Percentiles rank a stretch among this genome's conserved stretches.
phyloP scores from a whole-genome alignment of 2,888 invertebrate species.

The Ctena decussata region DNA sequence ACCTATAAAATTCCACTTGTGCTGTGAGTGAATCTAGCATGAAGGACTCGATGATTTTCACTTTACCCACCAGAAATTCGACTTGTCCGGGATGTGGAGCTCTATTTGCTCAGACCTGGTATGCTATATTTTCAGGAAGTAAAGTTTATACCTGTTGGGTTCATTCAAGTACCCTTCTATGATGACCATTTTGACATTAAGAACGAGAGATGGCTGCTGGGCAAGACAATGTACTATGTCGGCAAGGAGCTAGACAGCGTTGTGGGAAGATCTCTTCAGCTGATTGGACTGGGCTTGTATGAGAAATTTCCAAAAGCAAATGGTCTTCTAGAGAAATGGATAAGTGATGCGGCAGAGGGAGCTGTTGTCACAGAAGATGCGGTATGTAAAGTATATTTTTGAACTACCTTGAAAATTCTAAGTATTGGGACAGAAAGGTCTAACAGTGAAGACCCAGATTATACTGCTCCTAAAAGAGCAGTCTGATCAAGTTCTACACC shows the following conservation, averaged over 20 bases:
- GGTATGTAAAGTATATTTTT: constrained; percentile 66
- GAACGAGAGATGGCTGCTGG: constrained; percentile 91
- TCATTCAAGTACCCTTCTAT: constrained; percentile 93
- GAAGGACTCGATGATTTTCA: too few species aligned
- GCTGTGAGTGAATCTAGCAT: too few species aligned
- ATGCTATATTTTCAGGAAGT: constrained; percentile 79
- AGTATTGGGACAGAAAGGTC: too few species aligned
- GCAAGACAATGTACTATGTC: constrained; percentile 91
- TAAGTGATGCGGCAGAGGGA: constrained; percentile 28
- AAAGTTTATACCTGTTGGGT: constrained; percentile 92
- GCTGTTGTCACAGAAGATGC: constrained; percentile 62
- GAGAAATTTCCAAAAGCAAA: constrained; percentile 90
- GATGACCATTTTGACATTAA: constrained; percentile 96
- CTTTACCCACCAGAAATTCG: too few species aligned
- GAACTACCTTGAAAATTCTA: too few species aligned
- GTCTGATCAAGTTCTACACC: too few species aligned
- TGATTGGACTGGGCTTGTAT: constrained; percentile 91
- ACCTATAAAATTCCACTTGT: too few species aligned
- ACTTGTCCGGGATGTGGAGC: too few species aligned
- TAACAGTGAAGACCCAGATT: too few species aligned
- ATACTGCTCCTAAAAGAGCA: too few species aligned
- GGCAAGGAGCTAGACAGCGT: constrained; percentile 70
- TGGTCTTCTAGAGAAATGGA: constrained; percentile 71
- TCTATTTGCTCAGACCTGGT: too few species aligned
- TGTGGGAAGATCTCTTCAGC: constrained; percentile 82